Base-by-base conservation (phyloP, 2,888 invertebrate species). In the Meiosimyza platycephala region DNA sequence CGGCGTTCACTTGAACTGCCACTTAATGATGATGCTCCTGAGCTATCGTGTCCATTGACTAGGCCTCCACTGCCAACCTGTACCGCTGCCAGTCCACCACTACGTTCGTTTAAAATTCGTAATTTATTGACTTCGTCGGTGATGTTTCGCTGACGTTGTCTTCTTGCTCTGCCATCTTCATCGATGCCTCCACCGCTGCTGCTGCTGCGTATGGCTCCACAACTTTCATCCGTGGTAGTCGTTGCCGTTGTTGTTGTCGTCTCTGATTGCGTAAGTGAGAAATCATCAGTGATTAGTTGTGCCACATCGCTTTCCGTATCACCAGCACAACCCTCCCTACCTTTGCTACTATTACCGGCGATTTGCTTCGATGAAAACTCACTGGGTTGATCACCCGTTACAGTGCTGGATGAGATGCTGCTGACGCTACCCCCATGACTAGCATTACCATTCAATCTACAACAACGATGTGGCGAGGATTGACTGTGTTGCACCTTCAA, bases 401-500 rank as follows among this genome's bases (percentile, higher is more conserved):
- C 80, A 62, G 85, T 86, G 77, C 86, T 85, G 73, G 85, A 85
- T 75, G 85, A 85, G 77, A 84, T 81, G 79, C 85, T 86, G 50
- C 84, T 83, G 57, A 83, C 76, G 79, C 86, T 86, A 75, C 79
- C 78, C 33, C 74, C 78, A 72, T 76, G 76, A 52, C 65, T 76
- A 40, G 69, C 74, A 13, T 71, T 77, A 48, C 82, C 83, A 72
- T 84, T 85, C 11, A 87, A 78, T 73, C 85, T 85, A 78, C 87
- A 87, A 76, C 87, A 87, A 69, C 87, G 87, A 72, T 87, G 86
- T 7, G 87, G 86, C 64, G 87, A 87, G 54, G 87, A 84, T 76
- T 87, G 87, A 73, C 87, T 87, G 77, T 87, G 87, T 75, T 87
- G 87, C 55, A 87, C 87, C 76, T 87, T 87, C 51, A 87, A 81